A percentile compares a stretch with the other conserved stretches of the same genome.
Evolutionary conservation across 2,797 vertebrate genomes (phyloP).

Genomic region (Oryzias dopingdopingensis): DNA sequence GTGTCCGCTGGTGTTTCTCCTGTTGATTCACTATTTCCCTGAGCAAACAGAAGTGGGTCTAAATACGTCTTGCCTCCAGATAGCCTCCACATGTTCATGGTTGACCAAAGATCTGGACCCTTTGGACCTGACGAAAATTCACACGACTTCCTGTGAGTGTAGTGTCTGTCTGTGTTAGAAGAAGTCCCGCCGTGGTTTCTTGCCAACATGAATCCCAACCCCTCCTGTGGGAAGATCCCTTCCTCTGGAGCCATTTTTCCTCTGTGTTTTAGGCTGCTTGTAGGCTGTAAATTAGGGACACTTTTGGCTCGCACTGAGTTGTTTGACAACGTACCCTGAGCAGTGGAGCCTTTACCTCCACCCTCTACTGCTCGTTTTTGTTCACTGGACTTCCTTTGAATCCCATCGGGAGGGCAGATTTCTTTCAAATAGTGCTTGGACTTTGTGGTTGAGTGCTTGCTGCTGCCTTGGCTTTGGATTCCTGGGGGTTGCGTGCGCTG

Average conservation of each 20-base stretch:
- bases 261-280: slow-evolving; percentile 66
- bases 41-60: slow-evolving; percentile 59
- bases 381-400: slow-evolving; percentile 58
- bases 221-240: slow-evolving; percentile 79
- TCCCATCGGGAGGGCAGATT: slow-evolving; percentile 34
- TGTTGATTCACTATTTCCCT: slow-evolving; percentile 79
- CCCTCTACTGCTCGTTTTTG: slow-evolving; percentile 42
- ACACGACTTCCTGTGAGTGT: slow-evolving; percentile 57
- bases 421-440: slow-evolving; percentile 58
- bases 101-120: slow-evolving; percentile 67
- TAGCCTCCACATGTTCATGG: slow-evolving; percentile 68
- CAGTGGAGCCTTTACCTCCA: slow-evolving; percentile 58
- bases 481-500: slow-evolving; percentile 85
- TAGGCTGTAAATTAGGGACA: slow-evolving; percentile 59
- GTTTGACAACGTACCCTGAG: slow-evolving; percentile 59
- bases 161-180: slow-evolving; percentile 47
- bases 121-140: slow-evolving; percentile 56
- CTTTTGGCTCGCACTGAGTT: slow-evolving; percentile 55
- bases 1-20: slow-evolving; percentile 83
- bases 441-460: slow-evolving; percentile 55
- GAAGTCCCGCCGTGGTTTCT: slow-evolving; percentile 77
- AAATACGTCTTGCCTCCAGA: slow-evolving; percentile 59
- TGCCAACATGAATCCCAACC: slow-evolving; percentile 77
- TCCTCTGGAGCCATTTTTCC: slow-evolving; percentile 70
- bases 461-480: slow-evolving; percentile 21